A percentile compares a stretch with the other conserved stretches of the same genome.
These are phyloP conservation scores for Pangasius macronema DNA, from an alignment of 2,797 vertebrate genomes.

Conservation along the genomic window DNA sequence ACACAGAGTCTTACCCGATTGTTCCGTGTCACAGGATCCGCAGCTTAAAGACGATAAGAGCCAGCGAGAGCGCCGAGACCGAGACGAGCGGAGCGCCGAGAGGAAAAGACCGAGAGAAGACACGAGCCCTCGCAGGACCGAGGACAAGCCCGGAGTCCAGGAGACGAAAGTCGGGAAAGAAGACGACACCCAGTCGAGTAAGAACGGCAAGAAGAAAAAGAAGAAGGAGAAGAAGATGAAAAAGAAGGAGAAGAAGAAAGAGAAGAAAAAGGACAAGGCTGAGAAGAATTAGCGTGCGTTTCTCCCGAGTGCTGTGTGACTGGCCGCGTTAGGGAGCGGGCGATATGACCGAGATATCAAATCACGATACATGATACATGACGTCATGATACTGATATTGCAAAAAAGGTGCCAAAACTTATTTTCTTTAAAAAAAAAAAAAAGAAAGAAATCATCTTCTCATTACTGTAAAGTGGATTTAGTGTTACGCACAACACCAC, in stretches of 20 bases:
- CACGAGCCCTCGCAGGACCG: conserved; percentile 13
- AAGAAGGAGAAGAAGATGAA: conserved; percentile 66
- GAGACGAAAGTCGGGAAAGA: conserved; percentile 40
- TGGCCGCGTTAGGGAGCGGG: neutral
- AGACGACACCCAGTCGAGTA: conserved; percentile 20
- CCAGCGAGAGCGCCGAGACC: neutral
- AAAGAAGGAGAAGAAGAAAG: conserved; percentile 64
- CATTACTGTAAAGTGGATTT: neutral
- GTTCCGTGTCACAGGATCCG: neutral
- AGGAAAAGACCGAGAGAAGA: conserved; percentile 47
- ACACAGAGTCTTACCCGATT: neutral
- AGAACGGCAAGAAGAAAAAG: conserved; percentile 59
- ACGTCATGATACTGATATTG: neutral
- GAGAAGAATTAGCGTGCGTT: neutral
- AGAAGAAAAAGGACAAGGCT: conserved; percentile 55
- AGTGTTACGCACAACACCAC: neutral
- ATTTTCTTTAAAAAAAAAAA: neutral
- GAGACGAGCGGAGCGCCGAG: conserved; percentile 35
- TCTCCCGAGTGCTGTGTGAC: neutral
- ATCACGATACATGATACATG: neutral
- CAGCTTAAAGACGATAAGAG: conserved; percentile 34
- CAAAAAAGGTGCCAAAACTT: neutral
- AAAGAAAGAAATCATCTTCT: neutral
- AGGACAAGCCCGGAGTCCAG: conserved; percentile 37
- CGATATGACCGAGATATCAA: neutral